phyloP scores from a whole-genome alignment of 1,140 invertebrate genomes.

The Caenorhabditis inopinata region DNA sequence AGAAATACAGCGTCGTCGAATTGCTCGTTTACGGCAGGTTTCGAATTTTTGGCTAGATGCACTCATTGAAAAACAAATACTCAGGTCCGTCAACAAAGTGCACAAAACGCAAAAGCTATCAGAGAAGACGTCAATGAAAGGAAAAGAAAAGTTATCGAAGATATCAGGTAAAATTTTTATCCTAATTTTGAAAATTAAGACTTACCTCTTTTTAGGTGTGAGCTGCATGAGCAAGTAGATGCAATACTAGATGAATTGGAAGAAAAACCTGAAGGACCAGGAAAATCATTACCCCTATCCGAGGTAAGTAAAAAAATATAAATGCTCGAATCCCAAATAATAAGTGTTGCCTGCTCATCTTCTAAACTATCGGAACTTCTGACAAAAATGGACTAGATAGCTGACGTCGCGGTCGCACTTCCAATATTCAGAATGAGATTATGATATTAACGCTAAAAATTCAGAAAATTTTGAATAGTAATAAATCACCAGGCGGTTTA shows the following conservation, averaged over 20 bases:
- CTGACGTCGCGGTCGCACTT: too few species aligned
- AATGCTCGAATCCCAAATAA: too few species aligned
- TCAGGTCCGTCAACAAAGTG: conserved; percentile 8
- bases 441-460: too few species aligned
- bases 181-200: neutral
- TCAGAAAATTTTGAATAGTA: too few species aligned
- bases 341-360: too few species aligned
- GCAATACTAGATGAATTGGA: neutral
- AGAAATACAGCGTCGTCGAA: neutral
- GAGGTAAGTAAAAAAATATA: neutral
- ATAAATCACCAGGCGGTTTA: too few species aligned
- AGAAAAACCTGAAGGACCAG: neutral
- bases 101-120: neutral
- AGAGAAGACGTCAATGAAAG: neutral
- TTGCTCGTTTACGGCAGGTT: conserved; percentile 1
- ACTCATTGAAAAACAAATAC: neutral
- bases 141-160: neutral
- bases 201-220: neutral
- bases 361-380: too few species aligned
- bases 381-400: too few species aligned
- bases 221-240: neutral
- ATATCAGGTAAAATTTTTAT: neutral
- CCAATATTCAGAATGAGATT: too few species aligned
- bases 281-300: neutral
- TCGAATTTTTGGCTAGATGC: neutral